A percentile compares a stretch with the other conserved stretches of the same genome.
Evolutionary conservation across 2,888 invertebrate genomes (phyloP).

Genomic region (Lissonota sp.): DNA sequence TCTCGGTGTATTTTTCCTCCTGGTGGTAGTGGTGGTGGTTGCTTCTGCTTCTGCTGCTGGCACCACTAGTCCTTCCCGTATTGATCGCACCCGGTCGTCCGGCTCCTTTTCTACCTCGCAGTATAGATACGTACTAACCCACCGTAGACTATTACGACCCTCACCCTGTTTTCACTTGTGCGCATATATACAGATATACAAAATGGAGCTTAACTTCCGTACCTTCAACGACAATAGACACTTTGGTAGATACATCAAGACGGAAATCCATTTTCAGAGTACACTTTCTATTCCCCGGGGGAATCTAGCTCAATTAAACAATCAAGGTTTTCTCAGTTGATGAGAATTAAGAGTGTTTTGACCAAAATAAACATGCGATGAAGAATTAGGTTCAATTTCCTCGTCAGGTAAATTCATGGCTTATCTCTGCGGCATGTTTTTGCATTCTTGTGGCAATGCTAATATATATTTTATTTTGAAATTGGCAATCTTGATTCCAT

Average conservation of each 20-base stretch:
- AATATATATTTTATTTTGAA: too few relatives aligned
- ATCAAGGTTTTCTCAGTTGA: too few relatives aligned
- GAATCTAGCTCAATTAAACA: too few relatives aligned
- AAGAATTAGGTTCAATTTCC: too few relatives aligned
- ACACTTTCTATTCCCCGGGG: background rate
- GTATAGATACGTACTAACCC: conserved; percentile 73
- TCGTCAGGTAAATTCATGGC: too few relatives aligned
- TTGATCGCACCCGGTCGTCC: conserved; percentile 77
- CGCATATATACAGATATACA: background rate
- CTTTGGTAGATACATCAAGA: conserved; percentile 26
- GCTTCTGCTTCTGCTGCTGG: conserved; percentile 71
- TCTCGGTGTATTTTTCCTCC: conserved; percentile 49
- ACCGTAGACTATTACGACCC: conserved; percentile 71
- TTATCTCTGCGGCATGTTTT: too few relatives aligned
- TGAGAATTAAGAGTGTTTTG: too few relatives aligned
- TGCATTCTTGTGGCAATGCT: too few relatives aligned
- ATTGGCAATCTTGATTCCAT: too few relatives aligned
- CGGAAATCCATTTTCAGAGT: conserved; percentile 30
- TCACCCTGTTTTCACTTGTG: conserved; percentile 67
- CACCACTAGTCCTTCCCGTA: conserved; percentile 83
- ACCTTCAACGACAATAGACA: conserved; percentile 14
- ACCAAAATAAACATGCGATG: too few relatives aligned
- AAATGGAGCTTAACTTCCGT: background rate
- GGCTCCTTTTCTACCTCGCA: conserved; percentile 80
- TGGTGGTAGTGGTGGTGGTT: conserved; percentile 48